Evolutionary conservation across 2,113 vertebrate species (phyloP).

Genomic region (Copsychus sechellarum): DNA sequence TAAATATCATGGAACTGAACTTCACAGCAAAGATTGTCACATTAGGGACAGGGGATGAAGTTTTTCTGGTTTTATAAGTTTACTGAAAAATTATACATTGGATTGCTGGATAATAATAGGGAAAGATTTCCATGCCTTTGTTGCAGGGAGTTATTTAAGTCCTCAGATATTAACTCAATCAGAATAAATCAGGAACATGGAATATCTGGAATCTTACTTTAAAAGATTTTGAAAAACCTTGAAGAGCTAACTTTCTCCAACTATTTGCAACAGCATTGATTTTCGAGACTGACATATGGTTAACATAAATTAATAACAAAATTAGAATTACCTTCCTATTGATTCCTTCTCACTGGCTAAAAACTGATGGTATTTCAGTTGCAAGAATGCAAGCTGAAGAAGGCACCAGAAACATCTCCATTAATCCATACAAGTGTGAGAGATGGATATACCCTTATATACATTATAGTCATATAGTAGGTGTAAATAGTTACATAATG

Average conservation of each 20-base stretch:
- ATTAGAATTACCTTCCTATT: not conserved
- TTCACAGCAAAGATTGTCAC: not conserved
- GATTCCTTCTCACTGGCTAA: not conserved
- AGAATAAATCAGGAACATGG: not conserved
- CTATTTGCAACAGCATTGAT: not conserved
- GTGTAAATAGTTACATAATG: not conserved
- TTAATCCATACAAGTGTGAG: not conserved
- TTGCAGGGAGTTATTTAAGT: not conserved
- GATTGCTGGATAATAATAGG: not conserved
- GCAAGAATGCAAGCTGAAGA: not conserved
- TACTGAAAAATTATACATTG: not conserved
- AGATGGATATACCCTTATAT: not conserved
- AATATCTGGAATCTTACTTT: not conserved
- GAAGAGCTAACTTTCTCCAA: not conserved
- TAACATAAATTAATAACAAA: not conserved
- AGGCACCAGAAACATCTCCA: not conserved
- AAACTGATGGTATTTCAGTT: not conserved
- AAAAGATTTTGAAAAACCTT: not conserved
- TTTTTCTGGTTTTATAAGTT: not conserved
- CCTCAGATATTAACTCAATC: not conserved
- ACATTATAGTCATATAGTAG: not conserved
- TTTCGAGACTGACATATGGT: not conserved
- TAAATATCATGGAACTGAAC: not conserved
- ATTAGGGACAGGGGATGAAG: not conserved
- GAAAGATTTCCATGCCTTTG: not conserved